Base-by-base conservation (phyloP, 2,797 vertebrate species). In the Forpus xanthops region DNA sequence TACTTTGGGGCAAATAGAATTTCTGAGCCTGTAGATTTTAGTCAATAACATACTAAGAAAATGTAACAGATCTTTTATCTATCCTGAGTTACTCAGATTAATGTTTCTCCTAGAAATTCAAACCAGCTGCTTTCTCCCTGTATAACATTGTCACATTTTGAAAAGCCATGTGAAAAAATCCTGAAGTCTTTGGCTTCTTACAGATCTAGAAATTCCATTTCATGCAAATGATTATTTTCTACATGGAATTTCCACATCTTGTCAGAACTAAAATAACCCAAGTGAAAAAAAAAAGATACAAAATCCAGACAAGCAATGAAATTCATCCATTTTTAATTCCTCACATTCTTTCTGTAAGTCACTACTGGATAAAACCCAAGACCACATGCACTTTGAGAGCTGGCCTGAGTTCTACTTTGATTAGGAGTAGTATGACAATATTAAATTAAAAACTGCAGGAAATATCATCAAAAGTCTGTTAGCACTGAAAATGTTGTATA, bases 181-280 rank as follows among this genome's bases (percentile, higher is more conserved):
- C 13, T 31, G 41, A 92, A 87, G 15, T 67, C 56, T 91, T 56
- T 72, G 15, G 15, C 10, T 58, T 85, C 53, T 68, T 62, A 70
- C 7, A 70, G 10, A 20, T 68, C 8, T 82, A 37, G 31, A 85
- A 86, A 96, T 76, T 89, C 31, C 86, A 39, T 61, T 81, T 89
- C 31, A 65, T 61, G 21, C 62, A 92, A 96, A 94, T 94, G 30
- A 18, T 94, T 90, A 33, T 85, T 66, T 83, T 56, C 27, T 90
- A 77, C 68, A 92, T 17, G 56, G 6, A 81, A 16, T 74, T 89
- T 31, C 44, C 27, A 65, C 50, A 86, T 56, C 28, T 35, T 94
- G 68, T 94, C 70, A 64, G 75, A 94, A 95, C 60, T 90, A 96
- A 96, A 96, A 76, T 81, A 97, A 96, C 39, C 25, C 44, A 87